These are phyloP conservation scores for Campylomormyrus tamandua DNA, from an alignment of 2,113 vertebrate species.

Conservation along the genomic window DNA sequence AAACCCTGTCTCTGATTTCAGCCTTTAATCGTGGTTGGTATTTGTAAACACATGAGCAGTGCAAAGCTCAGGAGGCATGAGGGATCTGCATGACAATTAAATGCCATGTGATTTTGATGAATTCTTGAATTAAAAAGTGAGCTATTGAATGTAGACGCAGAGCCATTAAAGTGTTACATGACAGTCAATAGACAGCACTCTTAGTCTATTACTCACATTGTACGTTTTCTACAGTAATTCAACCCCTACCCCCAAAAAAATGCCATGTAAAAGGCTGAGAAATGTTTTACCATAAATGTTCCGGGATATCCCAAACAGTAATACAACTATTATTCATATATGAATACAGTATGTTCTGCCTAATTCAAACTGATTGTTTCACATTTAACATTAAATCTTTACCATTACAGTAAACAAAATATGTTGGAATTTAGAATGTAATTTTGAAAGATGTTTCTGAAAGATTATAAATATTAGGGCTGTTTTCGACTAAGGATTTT, in stretches of 20 bases:
- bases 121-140: not conserved
- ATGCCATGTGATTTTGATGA: not conserved
- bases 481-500: too few species aligned
- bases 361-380: not conserved
- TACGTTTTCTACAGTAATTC: not conserved
- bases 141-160: not conserved
- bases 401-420: not conserved
- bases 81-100: not conserved
- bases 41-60: slow-evolving; percentile 11
- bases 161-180: not conserved
- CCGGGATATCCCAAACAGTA: not conserved
- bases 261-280: not conserved
- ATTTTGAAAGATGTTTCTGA: not conserved
- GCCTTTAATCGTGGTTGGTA: slow-evolving; percentile 22
- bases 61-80: not conserved
- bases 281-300: not conserved
- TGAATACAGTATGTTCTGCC: not conserved
- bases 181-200: not conserved
- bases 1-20: slow-evolving; percentile 8
- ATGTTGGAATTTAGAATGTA: not conserved
- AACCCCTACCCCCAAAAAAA: not conserved
- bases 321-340: not conserved
- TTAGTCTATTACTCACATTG: not conserved
- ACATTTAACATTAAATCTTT: not conserved
- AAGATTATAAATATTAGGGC: not conserved